A percentile compares a stretch with the other conserved stretches of the same genome.
Evolutionary conservation across 2,113 vertebrate genomes (phyloP).

Genomic region (Eudorcas thomsonii): DNA sequence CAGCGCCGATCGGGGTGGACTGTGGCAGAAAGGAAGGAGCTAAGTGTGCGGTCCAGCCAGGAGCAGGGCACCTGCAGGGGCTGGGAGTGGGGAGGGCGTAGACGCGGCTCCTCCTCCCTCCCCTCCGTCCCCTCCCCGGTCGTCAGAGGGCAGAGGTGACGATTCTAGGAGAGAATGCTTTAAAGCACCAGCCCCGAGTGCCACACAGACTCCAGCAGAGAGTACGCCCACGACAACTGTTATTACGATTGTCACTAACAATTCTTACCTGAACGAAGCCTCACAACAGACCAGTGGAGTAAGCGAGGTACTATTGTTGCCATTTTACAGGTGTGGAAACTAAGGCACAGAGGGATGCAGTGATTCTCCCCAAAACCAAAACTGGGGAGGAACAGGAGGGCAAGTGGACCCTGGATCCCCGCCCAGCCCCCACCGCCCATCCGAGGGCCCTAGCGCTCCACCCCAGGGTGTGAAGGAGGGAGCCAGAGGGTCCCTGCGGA

Average conservation of each 20-base stretch:
- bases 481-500: fast-evolving
- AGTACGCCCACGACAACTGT: fast-evolving
- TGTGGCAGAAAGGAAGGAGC: not conserved
- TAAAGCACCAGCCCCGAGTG: not conserved
- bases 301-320: fast-evolving
- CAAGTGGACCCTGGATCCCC: not conserved
- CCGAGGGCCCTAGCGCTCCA: not conserved
- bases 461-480: fast-evolving
- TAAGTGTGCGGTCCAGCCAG: fast-evolving
- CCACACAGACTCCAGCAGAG: not conserved
- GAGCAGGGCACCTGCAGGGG: not conserved
- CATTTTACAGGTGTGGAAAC: not conserved
- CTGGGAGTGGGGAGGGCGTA: fast-evolving
- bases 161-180: fast-evolving
- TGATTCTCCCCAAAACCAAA: not conserved
- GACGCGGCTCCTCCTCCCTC: fast-evolving
- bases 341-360: not conserved
- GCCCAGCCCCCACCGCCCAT: not conserved
- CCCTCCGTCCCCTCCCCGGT: fast-evolving
- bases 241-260: fast-evolving
- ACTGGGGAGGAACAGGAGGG: not conserved
- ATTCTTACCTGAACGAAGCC: fast-evolving
- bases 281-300: fast-evolving
- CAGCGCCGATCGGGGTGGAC: fast-evolving
- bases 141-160: not conserved